phyloP scores from a whole-genome alignment of 2,888 invertebrate species.

The Eustalomyia histrio region DNA sequence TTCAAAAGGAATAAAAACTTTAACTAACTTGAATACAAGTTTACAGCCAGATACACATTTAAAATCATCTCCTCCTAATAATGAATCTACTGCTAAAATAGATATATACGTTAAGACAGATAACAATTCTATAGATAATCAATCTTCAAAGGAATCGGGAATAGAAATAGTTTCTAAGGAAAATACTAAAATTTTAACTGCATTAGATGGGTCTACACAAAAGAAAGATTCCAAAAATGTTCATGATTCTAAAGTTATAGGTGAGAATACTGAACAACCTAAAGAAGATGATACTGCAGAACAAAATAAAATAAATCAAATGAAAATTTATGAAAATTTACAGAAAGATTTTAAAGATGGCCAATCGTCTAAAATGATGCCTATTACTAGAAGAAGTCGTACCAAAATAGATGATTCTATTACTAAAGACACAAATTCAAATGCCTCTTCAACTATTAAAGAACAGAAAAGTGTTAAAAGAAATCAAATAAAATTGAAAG shows the following conservation, averaged over 20 bases:
- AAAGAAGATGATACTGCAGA: too few species aligned
- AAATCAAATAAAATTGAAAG: background rate
- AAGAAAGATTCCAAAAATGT: background rate
- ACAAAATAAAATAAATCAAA: too few species aligned
- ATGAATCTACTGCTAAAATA: too few species aligned
- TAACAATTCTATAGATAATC: too few species aligned
- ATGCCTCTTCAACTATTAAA: background rate
- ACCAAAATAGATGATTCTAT: background rate
- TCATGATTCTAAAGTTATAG: background rate
- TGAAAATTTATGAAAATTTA: too few species aligned
- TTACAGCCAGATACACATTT: too few species aligned
- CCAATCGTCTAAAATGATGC: too few species aligned
- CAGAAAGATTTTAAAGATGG: too few species aligned
- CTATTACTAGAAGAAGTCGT: background rate
- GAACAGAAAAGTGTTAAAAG: background rate
- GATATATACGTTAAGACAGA: background rate
- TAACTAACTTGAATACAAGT: background rate
- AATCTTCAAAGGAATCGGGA: too few species aligned
- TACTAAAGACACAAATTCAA: background rate
- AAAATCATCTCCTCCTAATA: too few species aligned
- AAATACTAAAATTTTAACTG: background rate
- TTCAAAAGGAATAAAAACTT: background rate
- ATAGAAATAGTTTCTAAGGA: too few species aligned
- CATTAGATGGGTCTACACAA: background rate
- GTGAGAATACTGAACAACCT: too few species aligned